Conservation (phyloP, 2,113 vertebrate genomes). For the Dromaius novaehollandiae region DNA sequence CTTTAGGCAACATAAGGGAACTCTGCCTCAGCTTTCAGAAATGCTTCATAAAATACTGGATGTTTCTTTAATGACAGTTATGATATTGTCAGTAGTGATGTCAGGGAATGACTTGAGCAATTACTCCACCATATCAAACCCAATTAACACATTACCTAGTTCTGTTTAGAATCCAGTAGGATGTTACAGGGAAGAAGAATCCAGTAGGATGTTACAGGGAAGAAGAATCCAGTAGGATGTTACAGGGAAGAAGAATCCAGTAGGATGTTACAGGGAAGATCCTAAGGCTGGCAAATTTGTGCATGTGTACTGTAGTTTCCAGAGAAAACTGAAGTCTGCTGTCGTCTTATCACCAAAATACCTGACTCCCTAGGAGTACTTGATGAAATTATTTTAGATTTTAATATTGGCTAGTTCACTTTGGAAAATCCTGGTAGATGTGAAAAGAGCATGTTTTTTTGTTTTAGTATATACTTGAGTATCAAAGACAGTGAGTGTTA, state of each 20-base stretch:
- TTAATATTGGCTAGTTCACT: not conserved
- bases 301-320: not conserved
- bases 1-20: not conserved
- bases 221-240: too few relatives aligned
- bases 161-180: not conserved
- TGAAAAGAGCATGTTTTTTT: not conserved
- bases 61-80: not conserved
- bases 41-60: not conserved
- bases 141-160: accelerated
- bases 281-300: not conserved
- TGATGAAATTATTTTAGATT: not conserved
- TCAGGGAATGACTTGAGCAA: not conserved
- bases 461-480: not conserved
- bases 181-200: not conserved
- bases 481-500: not conserved
- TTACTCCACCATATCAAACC: not conserved
- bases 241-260: not conserved
- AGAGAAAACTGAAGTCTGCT: not conserved
- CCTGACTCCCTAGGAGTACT: not conserved
- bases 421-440: not conserved
- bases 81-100: not conserved
- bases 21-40: not conserved
- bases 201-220: not conserved
- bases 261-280: not conserved
- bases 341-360: not conserved